Conservation (phyloP, 2,888 invertebrate species). For the Chironomus riparius region DNA sequence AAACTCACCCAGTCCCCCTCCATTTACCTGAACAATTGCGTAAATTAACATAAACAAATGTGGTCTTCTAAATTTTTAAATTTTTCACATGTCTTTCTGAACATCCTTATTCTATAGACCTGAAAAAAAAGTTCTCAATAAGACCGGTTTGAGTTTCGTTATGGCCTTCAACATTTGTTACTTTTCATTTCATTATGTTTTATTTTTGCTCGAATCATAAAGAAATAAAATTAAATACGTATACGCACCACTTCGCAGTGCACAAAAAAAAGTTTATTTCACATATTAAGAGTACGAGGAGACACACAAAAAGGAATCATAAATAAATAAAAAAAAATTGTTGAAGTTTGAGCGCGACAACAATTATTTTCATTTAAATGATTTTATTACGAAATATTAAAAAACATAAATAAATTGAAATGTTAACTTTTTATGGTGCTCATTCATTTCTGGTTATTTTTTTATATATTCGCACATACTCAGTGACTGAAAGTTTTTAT, state of each 20-base stretch:
- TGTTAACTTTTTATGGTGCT: conserved; percentile 22
- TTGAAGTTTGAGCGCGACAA: conserved; percentile 21
- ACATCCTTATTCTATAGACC: no score
- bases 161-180: not conserved
- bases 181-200: no score
- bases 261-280: not conserved
- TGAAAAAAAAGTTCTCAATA: no score
- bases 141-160: not conserved
- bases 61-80: no score
- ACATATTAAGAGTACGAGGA: not conserved
- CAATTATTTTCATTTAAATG: conserved; percentile 24
- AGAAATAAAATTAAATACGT: not conserved
- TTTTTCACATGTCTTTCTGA: no score
- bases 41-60: not conserved
- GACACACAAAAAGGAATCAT: not conserved
- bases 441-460: conserved; percentile 14
- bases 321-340: conserved; percentile 13
- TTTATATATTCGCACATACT: not conserved
- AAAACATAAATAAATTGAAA: conserved; percentile 22
- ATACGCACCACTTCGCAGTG: not conserved
- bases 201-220: not conserved
- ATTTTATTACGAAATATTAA: conserved; percentile 13
- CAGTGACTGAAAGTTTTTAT: not conserved
- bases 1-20: no score
- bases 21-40: not conserved